Evolutionary conservation across 2,888 invertebrate genomes (phyloP).

Genomic region (Eumerus sabulonum): DNA sequence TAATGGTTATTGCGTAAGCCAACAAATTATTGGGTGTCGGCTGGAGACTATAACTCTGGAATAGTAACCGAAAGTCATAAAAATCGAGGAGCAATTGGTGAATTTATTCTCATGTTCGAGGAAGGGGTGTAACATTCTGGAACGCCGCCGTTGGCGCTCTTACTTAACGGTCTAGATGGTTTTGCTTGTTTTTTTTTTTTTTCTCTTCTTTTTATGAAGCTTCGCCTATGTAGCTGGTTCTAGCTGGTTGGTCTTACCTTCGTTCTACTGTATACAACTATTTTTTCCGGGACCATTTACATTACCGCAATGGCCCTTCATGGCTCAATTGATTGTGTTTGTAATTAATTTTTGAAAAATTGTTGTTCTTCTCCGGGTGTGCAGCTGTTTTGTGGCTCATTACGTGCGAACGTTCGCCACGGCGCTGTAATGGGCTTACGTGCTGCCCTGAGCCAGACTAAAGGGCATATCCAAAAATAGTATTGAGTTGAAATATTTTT

Average conservation of each 20-base stretch:
- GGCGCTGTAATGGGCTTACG: too few species aligned
- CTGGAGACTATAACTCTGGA: background rate
- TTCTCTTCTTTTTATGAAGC: background rate
- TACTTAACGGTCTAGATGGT: constrained; percentile 20
- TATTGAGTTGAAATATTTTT: background rate
- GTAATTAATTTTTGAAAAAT: constrained; percentile 23
- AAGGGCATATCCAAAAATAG: background rate
- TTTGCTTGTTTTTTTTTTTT: constrained; percentile 6
- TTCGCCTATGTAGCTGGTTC: background rate
- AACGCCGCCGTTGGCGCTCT: background rate
- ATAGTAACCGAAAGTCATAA: constrained; percentile 21
- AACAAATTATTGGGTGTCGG: constrained; percentile 27
- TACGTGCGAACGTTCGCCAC: too few species aligned
- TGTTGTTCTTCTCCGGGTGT: constrained; percentile 11
- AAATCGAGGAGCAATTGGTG: constrained; percentile 24
- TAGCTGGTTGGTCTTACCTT: background rate
- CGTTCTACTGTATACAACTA: background rate
- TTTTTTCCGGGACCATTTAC: constrained; percentile 15
- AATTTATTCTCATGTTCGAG: constrained; percentile 33
- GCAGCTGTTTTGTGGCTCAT: background rate
- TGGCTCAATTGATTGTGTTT: constrained; percentile 35
- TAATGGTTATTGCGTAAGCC: constrained; percentile 20
- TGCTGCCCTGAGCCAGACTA: too few species aligned
- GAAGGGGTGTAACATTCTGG: constrained; percentile 1
- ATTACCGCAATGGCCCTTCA: constrained; percentile 34